Evolutionary conservation across 1,140 invertebrate species (phyloP).

Genomic region (Manduca sexta): DNA sequence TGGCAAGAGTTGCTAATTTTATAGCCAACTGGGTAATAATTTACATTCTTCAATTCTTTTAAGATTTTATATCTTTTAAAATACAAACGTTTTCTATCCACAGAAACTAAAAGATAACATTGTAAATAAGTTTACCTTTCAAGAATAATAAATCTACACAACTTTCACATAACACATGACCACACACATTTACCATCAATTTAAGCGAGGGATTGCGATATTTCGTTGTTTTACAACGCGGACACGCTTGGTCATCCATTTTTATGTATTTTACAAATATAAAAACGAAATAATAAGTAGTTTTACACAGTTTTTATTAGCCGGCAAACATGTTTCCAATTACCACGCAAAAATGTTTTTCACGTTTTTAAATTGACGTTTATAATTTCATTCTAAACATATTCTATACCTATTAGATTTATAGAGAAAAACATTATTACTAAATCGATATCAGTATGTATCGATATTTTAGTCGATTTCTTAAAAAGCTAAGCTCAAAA

Average conservation of each 20-base stretch:
- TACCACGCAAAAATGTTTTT: slow-evolving; percentile 2
- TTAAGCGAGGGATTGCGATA: slow-evolving; percentile 97
- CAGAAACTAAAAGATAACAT: too few relatives aligned
- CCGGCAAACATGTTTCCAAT: slow-evolving; percentile 5
- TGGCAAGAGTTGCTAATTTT: too few relatives aligned
- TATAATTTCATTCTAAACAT: too few relatives aligned
- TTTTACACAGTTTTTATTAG: background rate
- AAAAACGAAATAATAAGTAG: background rate
- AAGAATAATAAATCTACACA: slow-evolving; percentile 97
- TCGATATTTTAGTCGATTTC: too few relatives aligned
- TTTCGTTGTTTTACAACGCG: slow-evolving; percentile 98
- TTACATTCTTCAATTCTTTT: too few relatives aligned
- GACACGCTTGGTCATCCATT: slow-evolving; percentile 95
- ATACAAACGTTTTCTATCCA: too few relatives aligned
- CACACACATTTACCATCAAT: slow-evolving; percentile 98
- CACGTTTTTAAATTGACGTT: background rate
- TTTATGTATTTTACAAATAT: background rate
- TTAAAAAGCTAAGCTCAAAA: too few relatives aligned
- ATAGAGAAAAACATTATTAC: too few relatives aligned
- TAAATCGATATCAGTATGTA: too few relatives aligned
- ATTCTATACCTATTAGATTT: too few relatives aligned
- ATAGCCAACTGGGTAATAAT: too few relatives aligned
- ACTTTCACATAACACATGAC: slow-evolving; percentile 97
- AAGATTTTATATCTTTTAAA: too few relatives aligned
- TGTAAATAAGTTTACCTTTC: slow-evolving; percentile 83